Evolutionary conservation across 2,113 vertebrate species (phyloP), one percentile per base, ranked within the genome.

Genomic region (Ceuthmochares aereus): DNA sequence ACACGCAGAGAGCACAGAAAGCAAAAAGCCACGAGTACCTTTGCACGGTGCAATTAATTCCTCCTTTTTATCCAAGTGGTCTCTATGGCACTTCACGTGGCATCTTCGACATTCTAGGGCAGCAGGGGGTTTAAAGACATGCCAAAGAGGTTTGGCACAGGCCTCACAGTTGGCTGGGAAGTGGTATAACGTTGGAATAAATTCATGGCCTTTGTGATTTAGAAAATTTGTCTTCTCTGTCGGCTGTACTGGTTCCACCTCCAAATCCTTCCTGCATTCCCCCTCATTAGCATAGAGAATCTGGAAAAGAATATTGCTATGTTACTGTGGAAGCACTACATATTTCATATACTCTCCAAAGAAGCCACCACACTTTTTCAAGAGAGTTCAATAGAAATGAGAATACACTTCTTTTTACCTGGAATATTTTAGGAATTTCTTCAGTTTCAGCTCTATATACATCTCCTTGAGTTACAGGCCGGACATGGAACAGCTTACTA

Each of bases 211-310:
- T 98, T 99, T 99, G 97, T 99, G 99, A 94, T 99, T 98, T 73
- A 99, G 97, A 97, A 99, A 99, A 98, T 99, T 99, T 62, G 99
- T 98, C 97, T 99, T 99, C 95, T 99, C 99, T n/a, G 98, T 97
- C 32, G 99, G 99, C 87, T 99, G 98, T 82, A 98, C 98, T 30
- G 98, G 77, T 95, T 99, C 99, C 97, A 98, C 94, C 80, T 99
- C 99, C 26, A 98, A 97, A 63, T 99, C 99, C 97, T 99, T 99
- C 96, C 99, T 98, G 98, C 99, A 99, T 97, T 99, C 99, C 14
- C 99, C 99, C 97, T 99, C 99, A 88, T 99, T 99, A 98, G 99
- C 99, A 96, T 99, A 99, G 9, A 99, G 97, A 96, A 99, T 99
- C 99, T 99, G 94, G 94, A 87, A 95, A 78, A 89, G 89, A 66